A percentile compares a stretch with the other conserved stretches of the same genome.
These are phyloP conservation scores for Conopomorpha cramerella DNA, from an alignment of 1,140 invertebrate genomes.

Conservation along the genomic window DNA sequence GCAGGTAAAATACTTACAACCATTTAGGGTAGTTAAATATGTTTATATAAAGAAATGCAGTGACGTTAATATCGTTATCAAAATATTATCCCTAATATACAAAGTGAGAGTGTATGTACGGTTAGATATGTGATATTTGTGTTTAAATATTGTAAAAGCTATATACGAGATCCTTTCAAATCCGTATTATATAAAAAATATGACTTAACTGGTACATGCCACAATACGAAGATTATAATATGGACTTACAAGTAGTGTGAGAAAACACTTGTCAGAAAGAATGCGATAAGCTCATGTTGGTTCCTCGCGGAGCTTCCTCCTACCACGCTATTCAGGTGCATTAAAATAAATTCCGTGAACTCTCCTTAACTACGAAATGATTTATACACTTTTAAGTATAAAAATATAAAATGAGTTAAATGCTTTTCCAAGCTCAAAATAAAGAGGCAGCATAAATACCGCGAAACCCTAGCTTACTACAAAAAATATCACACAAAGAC, in stretches of 20 bases:
- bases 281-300: conserved; percentile 14
- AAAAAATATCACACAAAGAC: conserved; percentile 52
- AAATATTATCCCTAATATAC: conserved; percentile 49
- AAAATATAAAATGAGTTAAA: conserved; percentile 44
- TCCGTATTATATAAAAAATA: conserved; percentile 47
- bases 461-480: conserved; percentile 41
- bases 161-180: conserved; percentile 24
- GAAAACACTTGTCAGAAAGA: conserved; percentile 24
- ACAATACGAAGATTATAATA: conserved; percentile 18
- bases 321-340: conserved; percentile 20
- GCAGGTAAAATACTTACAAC: conserved; percentile 43
- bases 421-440: conserved; percentile 29
- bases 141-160: conserved; percentile 38
- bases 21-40: conserved; percentile 34
- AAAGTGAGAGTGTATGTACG: conserved; percentile 37
- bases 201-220: conserved; percentile 31
- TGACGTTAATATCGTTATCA: conserved; percentile 48
- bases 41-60: conserved; percentile 41
- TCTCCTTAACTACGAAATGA: conserved; percentile 46
- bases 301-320: neutral
- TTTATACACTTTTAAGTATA: conserved; percentile 53
- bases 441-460: conserved; percentile 36
- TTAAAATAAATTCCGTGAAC: conserved; percentile 21
- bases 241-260: conserved; percentile 20
- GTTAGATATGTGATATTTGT: conserved; percentile 55